Conservation (phyloP, 2,113 vertebrate species). For the Mustela nigripes region DNA sequence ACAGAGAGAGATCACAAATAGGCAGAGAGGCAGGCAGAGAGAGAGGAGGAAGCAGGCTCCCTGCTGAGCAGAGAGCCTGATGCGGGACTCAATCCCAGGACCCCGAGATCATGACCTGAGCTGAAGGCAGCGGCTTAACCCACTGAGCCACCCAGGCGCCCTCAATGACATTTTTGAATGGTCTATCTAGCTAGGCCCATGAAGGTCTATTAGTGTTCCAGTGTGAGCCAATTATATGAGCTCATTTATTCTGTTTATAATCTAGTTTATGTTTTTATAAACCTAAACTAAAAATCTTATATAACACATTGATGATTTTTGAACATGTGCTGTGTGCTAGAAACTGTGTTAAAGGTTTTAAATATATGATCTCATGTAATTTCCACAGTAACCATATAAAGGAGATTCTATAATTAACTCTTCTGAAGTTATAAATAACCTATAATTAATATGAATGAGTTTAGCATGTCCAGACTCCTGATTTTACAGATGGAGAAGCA, state of each 20-base stretch:
- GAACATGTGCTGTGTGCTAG: background rate
- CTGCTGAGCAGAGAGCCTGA: too few relatives aligned
- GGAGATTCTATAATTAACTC: background rate
- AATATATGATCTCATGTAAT: constrained; percentile 5
- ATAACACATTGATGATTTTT: constrained; percentile 9
- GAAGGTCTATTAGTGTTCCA: background rate
- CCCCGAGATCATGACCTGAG: too few relatives aligned
- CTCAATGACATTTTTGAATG: background rate
- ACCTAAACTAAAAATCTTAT: background rate
- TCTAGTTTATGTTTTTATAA: background rate
- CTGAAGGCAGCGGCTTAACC: too few relatives aligned
- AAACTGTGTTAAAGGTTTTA: background rate
- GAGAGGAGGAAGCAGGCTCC: too few relatives aligned
- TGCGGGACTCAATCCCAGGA: too few relatives aligned
- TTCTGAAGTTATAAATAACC: background rate
- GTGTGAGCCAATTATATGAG: background rate
- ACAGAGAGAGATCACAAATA: too few relatives aligned
- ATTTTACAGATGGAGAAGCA: background rate
- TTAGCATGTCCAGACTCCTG: constrained; percentile 13
- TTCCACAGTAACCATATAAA: background rate
- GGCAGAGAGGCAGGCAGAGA: too few relatives aligned
- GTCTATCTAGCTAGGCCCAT: background rate
- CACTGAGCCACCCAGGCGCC: too few relatives aligned
- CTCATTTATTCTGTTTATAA: background rate
- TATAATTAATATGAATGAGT: constrained; percentile 10